Evolutionary conservation across 2,888 invertebrate genomes (phyloP).

Genomic region (Polydrusus tereticollis): DNA sequence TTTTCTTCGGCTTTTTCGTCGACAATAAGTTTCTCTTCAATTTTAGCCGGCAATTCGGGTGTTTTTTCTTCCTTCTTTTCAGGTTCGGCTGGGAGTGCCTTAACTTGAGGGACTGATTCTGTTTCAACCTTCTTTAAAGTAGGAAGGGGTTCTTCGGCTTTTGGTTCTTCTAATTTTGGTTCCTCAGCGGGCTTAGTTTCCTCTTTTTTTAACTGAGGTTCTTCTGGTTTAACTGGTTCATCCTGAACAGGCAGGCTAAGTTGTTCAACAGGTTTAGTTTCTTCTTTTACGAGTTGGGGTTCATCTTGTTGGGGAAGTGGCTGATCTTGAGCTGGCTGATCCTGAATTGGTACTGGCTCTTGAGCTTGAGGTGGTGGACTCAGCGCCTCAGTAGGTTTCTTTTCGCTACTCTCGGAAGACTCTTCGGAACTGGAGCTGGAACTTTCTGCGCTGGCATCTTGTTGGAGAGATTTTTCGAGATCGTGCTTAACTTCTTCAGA

Average conservation of each 20-base stretch:
- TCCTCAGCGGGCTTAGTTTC: constrained; percentile 50
- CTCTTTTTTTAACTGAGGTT: constrained; percentile 18
- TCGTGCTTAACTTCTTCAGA: constrained; percentile 56
- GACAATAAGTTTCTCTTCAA: constrained; percentile 59
- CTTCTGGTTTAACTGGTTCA: constrained; percentile 22
- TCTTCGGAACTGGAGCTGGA: constrained; percentile 53
- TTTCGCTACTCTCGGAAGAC: constrained; percentile 57
- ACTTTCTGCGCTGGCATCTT: constrained; percentile 50
- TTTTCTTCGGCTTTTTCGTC: constrained; percentile 41
- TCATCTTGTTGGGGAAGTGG: constrained; percentile 21
- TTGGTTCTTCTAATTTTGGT: constrained; percentile 27
- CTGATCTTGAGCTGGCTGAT: constrained; percentile 16
- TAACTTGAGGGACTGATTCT: constrained; percentile 31
- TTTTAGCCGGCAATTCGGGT: constrained; percentile 47
- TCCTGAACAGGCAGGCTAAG: background rate
- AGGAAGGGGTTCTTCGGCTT: constrained; percentile 32
- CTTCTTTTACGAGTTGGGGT: constrained; percentile 19
- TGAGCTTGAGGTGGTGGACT: background rate
- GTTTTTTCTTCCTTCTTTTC: constrained; percentile 61
- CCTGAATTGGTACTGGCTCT: background rate
- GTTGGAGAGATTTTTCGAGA: constrained; percentile 48
- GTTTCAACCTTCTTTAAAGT: constrained; percentile 45
- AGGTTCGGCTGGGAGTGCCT: constrained; percentile 41
- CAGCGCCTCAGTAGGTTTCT: constrained; percentile 13
- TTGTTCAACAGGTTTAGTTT: constrained; percentile 49